phyloP scores from a whole-genome alignment of 2,888 invertebrate species.

The Syrphus vitripennis region DNA sequence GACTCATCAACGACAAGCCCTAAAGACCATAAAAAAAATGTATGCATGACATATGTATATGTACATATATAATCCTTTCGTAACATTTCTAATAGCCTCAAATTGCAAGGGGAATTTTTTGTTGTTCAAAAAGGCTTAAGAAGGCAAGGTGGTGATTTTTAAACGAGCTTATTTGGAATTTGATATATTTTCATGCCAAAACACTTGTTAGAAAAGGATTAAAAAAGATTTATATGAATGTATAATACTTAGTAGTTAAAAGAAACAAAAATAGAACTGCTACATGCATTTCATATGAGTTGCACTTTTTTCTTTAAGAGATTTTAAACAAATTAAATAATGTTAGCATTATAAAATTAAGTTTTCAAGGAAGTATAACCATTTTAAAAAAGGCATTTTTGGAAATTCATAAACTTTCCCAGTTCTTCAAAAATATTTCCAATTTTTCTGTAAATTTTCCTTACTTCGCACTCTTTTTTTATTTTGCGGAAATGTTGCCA shows the following conservation, averaged over 20 bases:
- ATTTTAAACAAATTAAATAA: no score
- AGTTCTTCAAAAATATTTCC: no score
- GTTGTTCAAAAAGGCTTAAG: neutral
- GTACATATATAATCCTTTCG: neutral
- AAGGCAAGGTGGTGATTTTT: neutral
- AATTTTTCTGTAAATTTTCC: no score
- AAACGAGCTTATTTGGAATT: neutral
- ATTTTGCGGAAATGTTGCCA: no score
- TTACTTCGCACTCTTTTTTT: no score
- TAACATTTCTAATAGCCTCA: neutral
- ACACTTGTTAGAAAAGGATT: constrained; percentile 11
- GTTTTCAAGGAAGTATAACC: no score
- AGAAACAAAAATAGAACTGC: neutral
- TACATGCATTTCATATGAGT: neutral
- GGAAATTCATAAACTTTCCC: no score
- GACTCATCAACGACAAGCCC: neutral
- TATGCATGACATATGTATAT: neutral
- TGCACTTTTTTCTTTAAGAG: neutral
- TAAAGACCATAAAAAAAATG: neutral
- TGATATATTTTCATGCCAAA: neutral
- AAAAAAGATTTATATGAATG: neutral
- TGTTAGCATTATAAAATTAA: no score
- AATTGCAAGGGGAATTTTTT: neutral
- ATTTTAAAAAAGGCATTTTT: no score
- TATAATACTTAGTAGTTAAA: neutral